Evolutionary conservation across 2,797 vertebrate species (phyloP).

Genomic region (Rhinogobio ventralis): DNA sequence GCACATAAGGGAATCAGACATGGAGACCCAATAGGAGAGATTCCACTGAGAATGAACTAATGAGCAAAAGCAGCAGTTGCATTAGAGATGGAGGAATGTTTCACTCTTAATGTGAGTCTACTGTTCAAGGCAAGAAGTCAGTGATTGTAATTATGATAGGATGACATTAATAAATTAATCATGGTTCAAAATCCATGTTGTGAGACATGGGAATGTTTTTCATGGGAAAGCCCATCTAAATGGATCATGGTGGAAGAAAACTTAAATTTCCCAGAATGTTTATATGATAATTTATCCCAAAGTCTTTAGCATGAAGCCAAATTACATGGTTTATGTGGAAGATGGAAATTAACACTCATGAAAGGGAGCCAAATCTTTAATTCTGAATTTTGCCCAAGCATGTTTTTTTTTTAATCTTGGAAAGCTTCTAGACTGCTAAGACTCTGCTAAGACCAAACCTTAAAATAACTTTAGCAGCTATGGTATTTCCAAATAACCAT

Average conservation of each 20-base stretch:
- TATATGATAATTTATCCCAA: neutral
- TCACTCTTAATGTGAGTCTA: neutral
- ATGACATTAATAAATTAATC: slow-evolving; percentile 5
- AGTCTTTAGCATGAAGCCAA: neutral
- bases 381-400: neutral
- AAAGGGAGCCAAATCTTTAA: neutral
- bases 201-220: too few relatives aligned
- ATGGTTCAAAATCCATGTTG: slow-evolving; percentile 41
- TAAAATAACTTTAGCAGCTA: neutral
- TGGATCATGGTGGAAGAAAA: neutral
- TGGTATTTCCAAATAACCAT: neutral
- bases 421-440: neutral
- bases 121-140: slow-evolving; percentile 4
- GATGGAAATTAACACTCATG: neutral
- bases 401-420: neutral
- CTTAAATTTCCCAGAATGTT: neutral
- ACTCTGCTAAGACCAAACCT: neutral
- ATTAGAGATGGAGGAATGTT: neutral
- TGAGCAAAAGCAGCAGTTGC: slow-evolving; percentile 41
- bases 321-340: neutral
- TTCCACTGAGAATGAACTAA: slow-evolving; percentile 49
- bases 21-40: slow-evolving; percentile 39
- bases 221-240: neutral
- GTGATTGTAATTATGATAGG: neutral
- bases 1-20: slow-evolving; percentile 40